Evolutionary conservation across 2,888 invertebrate species (phyloP).

Genomic region (Campoletis raptor): DNA sequence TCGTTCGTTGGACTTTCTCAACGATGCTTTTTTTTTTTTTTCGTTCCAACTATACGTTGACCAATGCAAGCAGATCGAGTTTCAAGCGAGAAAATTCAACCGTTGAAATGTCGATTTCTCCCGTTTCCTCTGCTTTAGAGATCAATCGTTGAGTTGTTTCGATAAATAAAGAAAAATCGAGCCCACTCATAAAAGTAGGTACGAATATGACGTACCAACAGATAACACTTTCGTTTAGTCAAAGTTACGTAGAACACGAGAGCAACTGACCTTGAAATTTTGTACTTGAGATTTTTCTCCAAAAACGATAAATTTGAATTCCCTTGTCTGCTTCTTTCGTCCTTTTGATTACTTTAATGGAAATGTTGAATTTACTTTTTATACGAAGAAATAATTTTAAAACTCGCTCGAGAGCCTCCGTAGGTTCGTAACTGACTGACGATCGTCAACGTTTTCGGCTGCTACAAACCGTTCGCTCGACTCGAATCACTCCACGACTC

Average conservation of each 20-base stretch:
- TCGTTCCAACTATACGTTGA: background rate
- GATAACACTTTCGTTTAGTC: background rate
- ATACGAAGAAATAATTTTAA: background rate
- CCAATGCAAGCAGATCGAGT: background rate
- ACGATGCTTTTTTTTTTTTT: conserved; percentile 1
- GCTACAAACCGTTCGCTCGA: background rate
- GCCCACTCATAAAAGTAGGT: background rate
- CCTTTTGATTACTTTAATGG: background rate
- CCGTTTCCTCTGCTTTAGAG: background rate
- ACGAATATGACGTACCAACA: background rate
- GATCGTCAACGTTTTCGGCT: background rate
- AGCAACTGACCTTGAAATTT: background rate
- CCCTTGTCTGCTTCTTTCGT: background rate
- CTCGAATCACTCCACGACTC: too few species aligned
- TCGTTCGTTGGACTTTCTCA: conserved; percentile 32
- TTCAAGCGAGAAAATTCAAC: background rate
- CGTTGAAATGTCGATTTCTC: conserved; percentile 2
- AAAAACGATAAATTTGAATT: background rate
- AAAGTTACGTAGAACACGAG: conserved; percentile 4
- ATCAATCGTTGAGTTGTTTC: conserved; percentile 15
- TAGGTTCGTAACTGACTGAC: conserved; percentile 50
- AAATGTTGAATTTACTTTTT: background rate
- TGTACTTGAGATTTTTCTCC: background rate
- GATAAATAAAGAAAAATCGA: background rate
- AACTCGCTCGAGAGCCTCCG: conserved; percentile 22